These are phyloP conservation scores for Pachycephala philippinensis DNA, from an alignment of 2,113 vertebrate species.

Conservation along the genomic window DNA sequence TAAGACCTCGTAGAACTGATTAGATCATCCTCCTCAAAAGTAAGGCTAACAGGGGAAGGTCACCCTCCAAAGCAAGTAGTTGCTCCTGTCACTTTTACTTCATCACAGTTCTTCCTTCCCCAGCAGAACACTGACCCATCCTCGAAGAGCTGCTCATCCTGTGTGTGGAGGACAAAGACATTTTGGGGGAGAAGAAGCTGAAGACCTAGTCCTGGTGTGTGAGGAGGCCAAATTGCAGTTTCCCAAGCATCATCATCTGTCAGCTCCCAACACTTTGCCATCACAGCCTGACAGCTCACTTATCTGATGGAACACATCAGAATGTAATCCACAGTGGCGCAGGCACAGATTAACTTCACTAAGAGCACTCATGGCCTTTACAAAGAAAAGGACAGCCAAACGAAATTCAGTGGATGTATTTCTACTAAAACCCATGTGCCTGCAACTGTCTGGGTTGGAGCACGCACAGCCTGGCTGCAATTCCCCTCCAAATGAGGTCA, in stretches of 20 bases:
- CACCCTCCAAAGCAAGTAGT: background rate
- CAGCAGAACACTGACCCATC: background rate
- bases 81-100: background rate
- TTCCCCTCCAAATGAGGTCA: slow-evolving; percentile 8
- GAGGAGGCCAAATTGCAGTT: background rate
- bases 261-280: background rate
- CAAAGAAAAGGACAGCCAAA: background rate
- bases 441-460: slow-evolving; percentile 24
- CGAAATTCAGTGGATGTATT: background rate
- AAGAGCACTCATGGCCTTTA: background rate
- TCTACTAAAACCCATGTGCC: slow-evolving; percentile 9
- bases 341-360: background rate
- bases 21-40: background rate
- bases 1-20: background rate
- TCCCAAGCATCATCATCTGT: background rate
- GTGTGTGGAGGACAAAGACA: background rate
- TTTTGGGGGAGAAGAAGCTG: background rate
- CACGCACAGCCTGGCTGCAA: background rate
- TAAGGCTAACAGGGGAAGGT: background rate
- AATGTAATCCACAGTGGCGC: fast-evolving
- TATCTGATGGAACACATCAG: background rate
- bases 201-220: background rate
- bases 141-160: background rate
- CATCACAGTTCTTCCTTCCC: background rate
- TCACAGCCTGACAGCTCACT: background rate